phyloP scores from a whole-genome alignment of 2,113 vertebrate species.

The Melanerpes formicivorus region DNA sequence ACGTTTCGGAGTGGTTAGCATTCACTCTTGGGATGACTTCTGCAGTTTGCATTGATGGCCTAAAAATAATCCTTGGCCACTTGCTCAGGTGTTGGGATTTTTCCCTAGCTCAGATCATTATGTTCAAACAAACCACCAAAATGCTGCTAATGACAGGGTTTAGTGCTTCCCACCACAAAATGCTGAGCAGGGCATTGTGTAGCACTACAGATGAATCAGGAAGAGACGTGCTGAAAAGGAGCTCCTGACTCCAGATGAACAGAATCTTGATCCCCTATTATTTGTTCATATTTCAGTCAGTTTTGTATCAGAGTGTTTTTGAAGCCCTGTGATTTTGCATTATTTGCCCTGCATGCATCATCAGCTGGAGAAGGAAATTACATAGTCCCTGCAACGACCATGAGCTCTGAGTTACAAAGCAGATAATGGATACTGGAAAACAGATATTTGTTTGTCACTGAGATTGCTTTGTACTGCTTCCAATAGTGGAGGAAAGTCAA shows the following conservation, averaged over 20 bases:
- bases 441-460: neutral
- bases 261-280: neutral
- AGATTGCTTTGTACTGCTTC: slow-evolving; percentile 38
- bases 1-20: neutral
- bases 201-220: neutral
- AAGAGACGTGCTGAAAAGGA: neutral
- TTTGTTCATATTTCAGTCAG: neutral
- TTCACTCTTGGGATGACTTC: neutral
- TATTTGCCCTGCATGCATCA: neutral
- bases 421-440: slow-evolving; percentile 31
- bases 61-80: slow-evolving; percentile 44
- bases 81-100: neutral
- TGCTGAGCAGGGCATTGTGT: neutral
- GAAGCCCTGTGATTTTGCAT: slow-evolving; percentile 38
- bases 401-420: neutral
- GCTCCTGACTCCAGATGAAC: neutral
- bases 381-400: neutral
- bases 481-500: slow-evolving; percentile 25
- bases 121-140: slow-evolving; percentile 26
- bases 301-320: neutral
- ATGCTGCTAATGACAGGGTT: slow-evolving; percentile 33
- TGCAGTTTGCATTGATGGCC: neutral
- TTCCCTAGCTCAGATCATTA: neutral
- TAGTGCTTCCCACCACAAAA: neutral
- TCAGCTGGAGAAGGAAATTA: slow-evolving; percentile 4